Evolutionary conservation across 2,888 invertebrate species (phyloP).

Genomic region (Lasioglossum leucozonium): DNA sequence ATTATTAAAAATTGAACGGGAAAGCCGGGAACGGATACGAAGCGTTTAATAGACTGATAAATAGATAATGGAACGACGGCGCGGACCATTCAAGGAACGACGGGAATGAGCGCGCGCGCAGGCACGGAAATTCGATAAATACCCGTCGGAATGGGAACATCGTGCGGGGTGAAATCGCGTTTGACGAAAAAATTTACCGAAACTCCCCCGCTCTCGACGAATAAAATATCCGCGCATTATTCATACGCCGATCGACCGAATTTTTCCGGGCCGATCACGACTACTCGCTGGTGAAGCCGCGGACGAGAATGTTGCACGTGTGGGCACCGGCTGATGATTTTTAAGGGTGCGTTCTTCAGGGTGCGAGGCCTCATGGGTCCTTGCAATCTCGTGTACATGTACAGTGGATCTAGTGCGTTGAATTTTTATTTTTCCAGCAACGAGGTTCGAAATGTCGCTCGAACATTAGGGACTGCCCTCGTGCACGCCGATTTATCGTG

Average conservation of each 20-base stretch:
- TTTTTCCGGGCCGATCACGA: not conserved
- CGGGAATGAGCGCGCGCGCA: constrained; percentile 35
- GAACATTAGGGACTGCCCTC: not conserved
- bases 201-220: not conserved
- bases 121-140: constrained; percentile 52
- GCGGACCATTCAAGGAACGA: constrained; percentile 35
- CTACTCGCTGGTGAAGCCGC: not conserved
- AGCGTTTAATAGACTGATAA: constrained; percentile 64
- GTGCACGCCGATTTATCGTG: not conserved
- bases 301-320: not conserved
- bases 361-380: too few species aligned
- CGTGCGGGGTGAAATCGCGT: not conserved
- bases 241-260: not conserved
- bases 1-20: constrained; percentile 53
- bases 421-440: not conserved
- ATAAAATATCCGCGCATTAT: constrained; percentile 29
- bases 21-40: constrained; percentile 16
- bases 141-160: constrained; percentile 21
- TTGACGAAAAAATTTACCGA: constrained; percentile 27
- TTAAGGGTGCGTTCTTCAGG: too few species aligned
- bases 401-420: too few species aligned
- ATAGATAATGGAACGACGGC: constrained; percentile 65
- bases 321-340: not conserved
- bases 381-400: too few species aligned
- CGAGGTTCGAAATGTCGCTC: rapidly evolving